These are phyloP conservation scores for Talpa occidentalis DNA, from an alignment of 2,113 vertebrate genomes.

Conservation along the genomic window DNA sequence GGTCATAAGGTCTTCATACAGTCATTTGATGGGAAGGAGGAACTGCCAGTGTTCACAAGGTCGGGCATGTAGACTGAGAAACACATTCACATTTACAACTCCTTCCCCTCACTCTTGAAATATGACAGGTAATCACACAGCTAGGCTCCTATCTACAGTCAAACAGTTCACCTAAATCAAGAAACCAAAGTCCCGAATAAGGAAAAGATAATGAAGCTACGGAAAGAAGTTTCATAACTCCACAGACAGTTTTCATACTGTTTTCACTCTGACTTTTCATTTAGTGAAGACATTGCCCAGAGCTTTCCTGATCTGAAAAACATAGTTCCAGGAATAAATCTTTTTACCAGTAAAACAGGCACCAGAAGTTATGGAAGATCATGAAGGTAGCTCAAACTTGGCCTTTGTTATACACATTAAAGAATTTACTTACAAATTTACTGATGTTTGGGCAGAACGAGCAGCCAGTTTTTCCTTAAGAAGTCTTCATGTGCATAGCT, in stretches of 20 bases:
- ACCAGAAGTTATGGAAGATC: neutral
- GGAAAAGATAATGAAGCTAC: neutral
- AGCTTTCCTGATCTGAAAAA: neutral
- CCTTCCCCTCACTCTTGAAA: neutral
- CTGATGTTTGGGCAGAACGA: neutral
- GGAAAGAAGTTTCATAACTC: neutral
- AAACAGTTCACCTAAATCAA: neutral
- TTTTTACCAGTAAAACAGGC: neutral
- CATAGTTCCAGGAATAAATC: neutral
- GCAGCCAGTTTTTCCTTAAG: neutral
- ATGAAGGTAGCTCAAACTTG: neutral
- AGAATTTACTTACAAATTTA: neutral
- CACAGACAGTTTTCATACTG: neutral
- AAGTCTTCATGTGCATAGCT: neutral
- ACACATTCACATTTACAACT: neutral
- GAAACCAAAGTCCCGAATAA: constrained; percentile 29
- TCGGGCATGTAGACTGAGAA: neutral
- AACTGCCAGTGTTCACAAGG: neutral
- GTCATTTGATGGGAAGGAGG: neutral
- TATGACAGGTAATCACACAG: neutral
- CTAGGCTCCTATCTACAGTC: neutral
- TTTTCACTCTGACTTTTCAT: constrained; percentile 44
- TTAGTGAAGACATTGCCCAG: constrained; percentile 29
- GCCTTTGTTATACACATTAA: neutral
- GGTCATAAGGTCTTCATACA: neutral